Evolutionary conservation across 2,797 vertebrate genomes (phyloP), one percentile per base, ranked within the genome.

Genomic region (Acropternis orthonyx): DNA sequence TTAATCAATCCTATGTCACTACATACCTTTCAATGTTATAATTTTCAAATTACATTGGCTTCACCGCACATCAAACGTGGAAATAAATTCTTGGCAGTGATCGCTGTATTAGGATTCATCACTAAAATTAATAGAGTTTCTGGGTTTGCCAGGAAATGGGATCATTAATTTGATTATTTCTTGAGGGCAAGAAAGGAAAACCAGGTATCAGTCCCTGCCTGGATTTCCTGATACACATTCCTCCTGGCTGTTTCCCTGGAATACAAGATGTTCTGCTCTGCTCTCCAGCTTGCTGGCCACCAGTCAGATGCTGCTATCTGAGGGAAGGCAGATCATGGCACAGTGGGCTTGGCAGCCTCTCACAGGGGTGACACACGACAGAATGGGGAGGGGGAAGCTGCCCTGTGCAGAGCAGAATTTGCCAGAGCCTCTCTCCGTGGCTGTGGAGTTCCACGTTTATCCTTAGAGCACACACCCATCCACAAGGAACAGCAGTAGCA

Each of bases 1-100:
- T 97, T 97, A 97, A 97, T 98, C 97, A 97, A 92, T 96, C 91
- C 88, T 92, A 15, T 95, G 93, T 96, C 95, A 93, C 92, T 92
- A 72, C 91, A 34, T 81, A 75, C 73, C 88, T 88, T 84, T 78
- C 93, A 91, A 10, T 91, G 92, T 92, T 97, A 91, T 81, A 95
- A 97, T 97, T 97, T 97, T 97, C 94, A 92, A 95, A 96, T 97
- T 96, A 96, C 91, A 85, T 97, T 92, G 74, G 94, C 90, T 95
- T 95, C 74, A 49, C 86, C 8, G 49, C 85, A 78, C 95, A 93
- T 93, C 84, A 97, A 95, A 97, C 72, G 75, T 82, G 9, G 43
- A 96, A 97, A 95, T 94, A 95, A 96, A 92, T 89, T 88, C 81
- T 56, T 94, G 89, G 94, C 72, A 87, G 66, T 77, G 82, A 95